Base-by-base conservation (phyloP, 2,888 invertebrate species). In the Achlya flavicornis region DNA sequence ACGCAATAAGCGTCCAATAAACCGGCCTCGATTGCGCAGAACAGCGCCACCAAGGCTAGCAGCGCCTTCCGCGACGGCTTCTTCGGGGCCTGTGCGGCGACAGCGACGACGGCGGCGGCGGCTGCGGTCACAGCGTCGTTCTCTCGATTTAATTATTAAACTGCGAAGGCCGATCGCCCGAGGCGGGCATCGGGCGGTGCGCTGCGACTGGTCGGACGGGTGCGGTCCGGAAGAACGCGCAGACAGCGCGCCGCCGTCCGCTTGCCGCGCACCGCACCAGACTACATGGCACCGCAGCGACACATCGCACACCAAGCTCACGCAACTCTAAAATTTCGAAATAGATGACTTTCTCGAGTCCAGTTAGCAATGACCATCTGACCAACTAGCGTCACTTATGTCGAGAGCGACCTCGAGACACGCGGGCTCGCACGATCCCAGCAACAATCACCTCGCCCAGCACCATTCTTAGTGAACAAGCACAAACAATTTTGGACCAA, bases 221-320 rank as follows among this genome's bases (percentile, higher is more conserved):
- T 92, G 93, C 87, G 88, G 83, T 86, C 90, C 92, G 91, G 91
- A 91, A 89, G 90, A 88, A 83, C 84, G 86, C 83, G 88, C 91
- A 92, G 93, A 92, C 93, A 89, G 93, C 93, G 92, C 92, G 93
- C 92, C 93, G 93, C 92, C 93, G 88, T 78, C 77, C 82, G 86
- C 79, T 80, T 83, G 87, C 88, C 83, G 83, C 87, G 80, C 81
- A 79, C 73, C 84, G 80, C 83, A 86, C 89, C 91, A 93, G 93
- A 93, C 93, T 88, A 88, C 73, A 76, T 83, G 92, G 92, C 93
- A 92, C 93, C 92, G 84, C 84, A 90, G 79, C 91, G 91, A 90
- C 91, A 91, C 88, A 86, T 87, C 83, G 87, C 87, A 89, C 83
- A 83, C 79, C 72, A 81, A 81, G 79, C 85, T 79, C 89, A 91